These are phyloP conservation scores for Diadegma fenestrale DNA, from an alignment of 2,888 invertebrate genomes.

Conservation along the genomic window DNA sequence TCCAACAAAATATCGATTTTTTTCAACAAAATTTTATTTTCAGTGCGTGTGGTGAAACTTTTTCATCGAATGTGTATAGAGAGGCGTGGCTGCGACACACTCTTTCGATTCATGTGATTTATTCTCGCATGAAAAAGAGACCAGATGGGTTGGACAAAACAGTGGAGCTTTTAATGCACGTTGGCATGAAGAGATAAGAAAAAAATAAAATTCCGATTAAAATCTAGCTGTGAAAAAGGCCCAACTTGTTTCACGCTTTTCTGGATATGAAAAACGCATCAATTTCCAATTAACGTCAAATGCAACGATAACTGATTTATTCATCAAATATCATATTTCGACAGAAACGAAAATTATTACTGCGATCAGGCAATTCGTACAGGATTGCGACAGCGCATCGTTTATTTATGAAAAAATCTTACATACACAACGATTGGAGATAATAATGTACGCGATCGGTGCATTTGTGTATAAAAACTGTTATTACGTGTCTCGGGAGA, in stretches of 20 bases:
- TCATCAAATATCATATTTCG: neutral
- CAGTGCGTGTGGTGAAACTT: neutral
- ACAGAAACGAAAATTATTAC: neutral
- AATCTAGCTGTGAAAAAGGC: neutral
- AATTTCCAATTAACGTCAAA: neutral
- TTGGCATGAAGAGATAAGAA: conserved; percentile 28
- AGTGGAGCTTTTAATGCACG: conserved; percentile 54
- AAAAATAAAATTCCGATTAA: neutral
- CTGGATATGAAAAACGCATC: neutral
- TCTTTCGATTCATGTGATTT: conserved; percentile 52
- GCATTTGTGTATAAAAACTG: conserved; percentile 17
- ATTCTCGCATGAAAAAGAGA: conserved; percentile 57
- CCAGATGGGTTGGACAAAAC: conserved; percentile 42
- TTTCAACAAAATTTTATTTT: too few species aligned
- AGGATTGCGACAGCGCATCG: neutral
- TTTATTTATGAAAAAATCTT: conserved; percentile 2
- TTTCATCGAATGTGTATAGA: neutral
- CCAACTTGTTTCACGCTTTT: neutral
- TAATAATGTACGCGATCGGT: conserved; percentile 1
- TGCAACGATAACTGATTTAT: neutral
- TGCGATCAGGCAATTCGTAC: neutral
- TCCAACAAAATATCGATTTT: too few species aligned
- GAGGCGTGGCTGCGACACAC: conserved; percentile 41
- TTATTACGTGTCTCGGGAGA: conserved; percentile 24
- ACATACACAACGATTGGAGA: neutral